phyloP scores from a whole-genome alignment of 2,888 invertebrate species.

The Bombylius major region DNA sequence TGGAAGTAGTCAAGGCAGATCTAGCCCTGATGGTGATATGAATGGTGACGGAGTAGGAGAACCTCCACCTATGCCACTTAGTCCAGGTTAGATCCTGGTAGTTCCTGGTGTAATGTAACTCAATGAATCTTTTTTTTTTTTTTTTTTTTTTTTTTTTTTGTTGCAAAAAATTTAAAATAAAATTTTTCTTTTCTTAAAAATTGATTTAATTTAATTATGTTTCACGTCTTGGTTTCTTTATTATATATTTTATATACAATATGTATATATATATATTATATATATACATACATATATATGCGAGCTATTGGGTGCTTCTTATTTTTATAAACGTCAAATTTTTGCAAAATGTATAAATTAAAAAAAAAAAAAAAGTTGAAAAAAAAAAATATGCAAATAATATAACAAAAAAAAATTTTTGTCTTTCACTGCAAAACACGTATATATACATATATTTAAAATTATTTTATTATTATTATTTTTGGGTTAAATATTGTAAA shows the following conservation, averaged over 20 bases:
- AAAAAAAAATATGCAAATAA: background rate
- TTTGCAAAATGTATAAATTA: background rate
- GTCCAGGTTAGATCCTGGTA: constrained; percentile 38
- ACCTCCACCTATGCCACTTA: constrained; percentile 36
- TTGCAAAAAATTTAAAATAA: background rate
- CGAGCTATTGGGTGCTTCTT: background rate
- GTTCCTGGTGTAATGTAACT: constrained; percentile 5
- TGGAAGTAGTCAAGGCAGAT: constrained; percentile 39
- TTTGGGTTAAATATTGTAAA: too few relatives aligned
- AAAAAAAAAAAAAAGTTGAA: background rate
- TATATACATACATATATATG: background rate
- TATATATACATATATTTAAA: background rate
- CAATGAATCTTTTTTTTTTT: background rate
- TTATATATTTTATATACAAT: background rate
- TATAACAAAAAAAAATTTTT: background rate
- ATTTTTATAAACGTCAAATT: background rate
- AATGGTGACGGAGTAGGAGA: constrained; percentile 25
- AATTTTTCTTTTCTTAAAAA: constrained; percentile 2
- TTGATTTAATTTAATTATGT: background rate
- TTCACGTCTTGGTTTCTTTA: background rate
- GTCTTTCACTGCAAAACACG: background rate
- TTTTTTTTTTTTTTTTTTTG: background rate
- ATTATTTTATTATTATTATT: too few relatives aligned
- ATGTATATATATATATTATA: background rate
- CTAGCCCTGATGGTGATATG: constrained; percentile 35